Base-by-base conservation (phyloP, 1,140 invertebrate genomes). In the Lepidostoma basale region DNA sequence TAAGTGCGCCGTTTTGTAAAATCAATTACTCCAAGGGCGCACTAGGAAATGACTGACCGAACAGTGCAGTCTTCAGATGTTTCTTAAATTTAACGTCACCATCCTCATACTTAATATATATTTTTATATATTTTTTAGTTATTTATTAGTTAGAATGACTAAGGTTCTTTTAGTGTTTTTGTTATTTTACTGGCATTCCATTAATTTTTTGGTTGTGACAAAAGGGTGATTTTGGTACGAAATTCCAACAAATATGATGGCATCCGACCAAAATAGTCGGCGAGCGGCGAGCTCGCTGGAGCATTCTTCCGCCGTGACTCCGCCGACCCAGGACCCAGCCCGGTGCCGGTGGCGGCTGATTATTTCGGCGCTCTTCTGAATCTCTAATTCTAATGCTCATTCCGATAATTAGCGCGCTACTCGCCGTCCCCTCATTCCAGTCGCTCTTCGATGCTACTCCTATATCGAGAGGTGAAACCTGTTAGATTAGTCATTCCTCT, bases 121-220 rank as follows among this genome's bases (percentile, higher is more conserved):
- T 33, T 33, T 33, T 33, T 33, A 33, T 33, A 6, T 33, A 33
- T 12, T 33, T 33, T 5, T 33, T 5, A 12, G 30, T 40, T 4
- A 40, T 40, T 40, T 40, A 40, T 40, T 52, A n/a, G 20, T 9
- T 39, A 39, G 36, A 39, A 18, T 52, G 10, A 28, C 20, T 52
- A 16, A 9, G 3, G 47, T 52, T 28, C 12, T 40, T 40, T 33
- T 5, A 58, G 16, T 30, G 14, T 62, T 62, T 44, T 20, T 62
- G 22, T 16, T 30, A 18, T 62, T 62, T 62, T 44, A 25, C 18
- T 26, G 20, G 45, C 52, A 62, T 62, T 62, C 40, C 59, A 12
- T 25, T 25, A 25, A 42, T 44, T 62, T 62, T 44, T 62, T 25
- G 36, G 25, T 30, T 10, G 36, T 62, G 59, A 62, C 59, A 62